These are phyloP conservation scores for Pituophis catenifer DNA, from an alignment of 2,113 vertebrate species.

Conservation along the genomic window DNA sequence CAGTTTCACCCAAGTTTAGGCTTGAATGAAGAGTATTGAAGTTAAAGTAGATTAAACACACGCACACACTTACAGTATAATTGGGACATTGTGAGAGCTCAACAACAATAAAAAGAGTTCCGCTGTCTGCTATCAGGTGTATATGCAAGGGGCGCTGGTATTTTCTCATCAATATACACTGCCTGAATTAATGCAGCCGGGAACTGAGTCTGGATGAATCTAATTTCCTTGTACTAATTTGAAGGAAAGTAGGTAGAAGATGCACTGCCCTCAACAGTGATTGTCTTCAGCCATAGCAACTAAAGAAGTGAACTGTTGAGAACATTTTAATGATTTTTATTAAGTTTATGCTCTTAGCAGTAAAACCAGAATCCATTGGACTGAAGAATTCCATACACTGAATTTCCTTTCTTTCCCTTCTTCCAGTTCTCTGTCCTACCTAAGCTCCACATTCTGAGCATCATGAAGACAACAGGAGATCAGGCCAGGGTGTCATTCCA, in stretches of 20 bases:
- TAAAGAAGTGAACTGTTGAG: neutral
- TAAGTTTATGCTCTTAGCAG: neutral
- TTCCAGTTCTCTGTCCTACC: conserved; percentile 86
- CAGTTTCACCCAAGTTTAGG: neutral
- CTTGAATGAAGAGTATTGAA: neutral
- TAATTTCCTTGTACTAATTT: neutral
- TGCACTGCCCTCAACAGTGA: neutral
- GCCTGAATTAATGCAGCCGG: neutral
- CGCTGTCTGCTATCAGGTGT: neutral
- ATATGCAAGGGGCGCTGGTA: neutral
- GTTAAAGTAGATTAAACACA: neutral
- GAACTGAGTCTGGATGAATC: neutral
- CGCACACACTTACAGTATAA: no score
- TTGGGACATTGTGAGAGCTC: neutral
- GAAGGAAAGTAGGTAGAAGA: neutral
- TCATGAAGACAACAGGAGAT: conserved; percentile 45
- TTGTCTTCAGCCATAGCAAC: neutral
- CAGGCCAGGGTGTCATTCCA: conserved; percentile 53
- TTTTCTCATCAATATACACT: neutral
- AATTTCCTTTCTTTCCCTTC: conserved; percentile 1
- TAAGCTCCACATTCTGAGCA: conserved; percentile 66
- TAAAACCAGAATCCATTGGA: neutral
- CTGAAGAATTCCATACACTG: neutral
- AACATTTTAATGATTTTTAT: neutral
- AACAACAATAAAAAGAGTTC: neutral